Evolutionary conservation across 2,888 invertebrate genomes (phyloP), one percentile per base, ranked within the genome.

Genomic region (Liopterus haemorrhoidalis): DNA sequence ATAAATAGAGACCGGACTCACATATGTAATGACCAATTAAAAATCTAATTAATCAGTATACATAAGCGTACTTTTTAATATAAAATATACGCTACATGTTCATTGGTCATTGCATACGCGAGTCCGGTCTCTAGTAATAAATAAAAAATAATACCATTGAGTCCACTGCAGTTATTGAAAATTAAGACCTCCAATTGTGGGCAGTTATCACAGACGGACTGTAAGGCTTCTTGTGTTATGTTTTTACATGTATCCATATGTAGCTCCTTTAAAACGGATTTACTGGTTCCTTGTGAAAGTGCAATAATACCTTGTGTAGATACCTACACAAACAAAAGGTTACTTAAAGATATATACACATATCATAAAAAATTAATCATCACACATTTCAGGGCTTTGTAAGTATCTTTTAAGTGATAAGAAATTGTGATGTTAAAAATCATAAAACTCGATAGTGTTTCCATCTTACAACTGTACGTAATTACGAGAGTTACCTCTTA

Each of bases 111-210:
- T n/a, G n/a, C n/a, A n/a, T n/a, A n/a, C n/a, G n/a, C n/a, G n/a
- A n/a, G n/a, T n/a, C n/a, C n/a, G 25, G 4, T 11, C 12, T 25
- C 5, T 2, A 25, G n/a, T 20, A 11, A 21, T 20, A 16, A 11
- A 21, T 15, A 9, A 18, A 20, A 9, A 12, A 5, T 28, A 2
- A 46, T 52, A 59, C 58, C 57, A 48, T 41, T 47, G 2, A 41
- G 37, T 21, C 46, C 27, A 19, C 14, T 12, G 14, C 46, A 56
- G 36, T 59, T 59, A 38, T 58, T 54, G 46, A 60, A 63, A 31
- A 59, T 56, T 12, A 66, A 53, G 19, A 60, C 54, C 54, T 63
- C 59, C 21, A 66, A 52, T 33, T 59, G 58, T 9, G 58, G 58
- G 46, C 66, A 67, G 43, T 59, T 49, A 24, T 54, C 45, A 3